A percentile compares a stretch with the other conserved stretches of the same genome.
phyloP scores from a whole-genome alignment of 2,888 invertebrate species.

The Drosophila nr. perissopoda region DNA sequence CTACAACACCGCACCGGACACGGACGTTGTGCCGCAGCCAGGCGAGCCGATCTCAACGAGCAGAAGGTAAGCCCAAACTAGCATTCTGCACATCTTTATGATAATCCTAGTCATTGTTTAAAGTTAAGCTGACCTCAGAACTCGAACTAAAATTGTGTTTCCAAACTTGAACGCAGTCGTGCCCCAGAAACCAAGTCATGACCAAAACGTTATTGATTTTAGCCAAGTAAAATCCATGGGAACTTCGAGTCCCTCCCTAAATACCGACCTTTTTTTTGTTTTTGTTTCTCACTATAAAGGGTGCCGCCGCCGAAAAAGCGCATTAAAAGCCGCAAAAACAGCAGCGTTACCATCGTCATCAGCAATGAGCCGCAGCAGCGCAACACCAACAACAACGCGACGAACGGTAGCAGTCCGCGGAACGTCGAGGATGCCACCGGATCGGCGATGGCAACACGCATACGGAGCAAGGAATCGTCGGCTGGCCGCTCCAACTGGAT shows the following conservation, averaged over 20 bases:
- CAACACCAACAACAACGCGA: conserved; percentile 51
- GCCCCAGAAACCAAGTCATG: background rate
- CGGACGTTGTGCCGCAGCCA: conserved; percentile 78
- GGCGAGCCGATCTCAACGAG: conserved; percentile 62
- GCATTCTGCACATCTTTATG: background rate
- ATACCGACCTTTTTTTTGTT: background rate
- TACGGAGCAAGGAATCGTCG: conserved; percentile 55
- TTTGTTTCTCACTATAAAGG: conserved; percentile 28
- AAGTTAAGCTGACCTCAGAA: background rate
- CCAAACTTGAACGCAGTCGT: background rate
- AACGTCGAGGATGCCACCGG: conserved; percentile 22
- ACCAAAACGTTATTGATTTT: background rate
- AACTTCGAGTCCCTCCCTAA: background rate
- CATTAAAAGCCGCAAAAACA: conserved; percentile 61
- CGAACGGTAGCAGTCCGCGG: conserved; percentile 1
- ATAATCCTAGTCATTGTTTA: background rate
- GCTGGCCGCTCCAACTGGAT: conserved; percentile 77
- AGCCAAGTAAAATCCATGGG: background rate
- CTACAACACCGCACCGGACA: conserved; percentile 84
- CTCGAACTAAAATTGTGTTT: background rate
- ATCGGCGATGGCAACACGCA: conserved; percentile 43
- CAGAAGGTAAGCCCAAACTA: conserved; percentile 62
- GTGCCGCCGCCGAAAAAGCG: conserved; percentile 74
- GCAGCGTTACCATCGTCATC: conserved; percentile 67
- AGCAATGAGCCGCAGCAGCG: conserved; percentile 57